Conservation (phyloP, 1,140 invertebrate genomes). For the Oncopodura yosiiana region DNA sequence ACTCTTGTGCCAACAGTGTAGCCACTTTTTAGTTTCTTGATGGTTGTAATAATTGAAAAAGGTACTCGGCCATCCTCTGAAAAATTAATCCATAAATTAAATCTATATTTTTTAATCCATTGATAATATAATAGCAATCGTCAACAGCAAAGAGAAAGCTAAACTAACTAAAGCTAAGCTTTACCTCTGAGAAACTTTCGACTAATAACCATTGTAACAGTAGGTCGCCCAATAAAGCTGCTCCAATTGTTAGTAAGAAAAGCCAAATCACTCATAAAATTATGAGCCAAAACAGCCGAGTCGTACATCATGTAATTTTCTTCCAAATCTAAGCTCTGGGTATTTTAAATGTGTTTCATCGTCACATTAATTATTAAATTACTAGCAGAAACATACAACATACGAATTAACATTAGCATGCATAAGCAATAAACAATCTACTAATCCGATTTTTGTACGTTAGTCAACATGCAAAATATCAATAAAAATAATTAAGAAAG, state of each 20-base stretch:
- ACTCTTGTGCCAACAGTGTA: constrained; percentile 96
- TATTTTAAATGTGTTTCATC: constrained; percentile 26
- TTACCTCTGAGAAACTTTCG: constrained; percentile 34
- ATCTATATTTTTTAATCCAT: not conserved
- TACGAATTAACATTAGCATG: not conserved
- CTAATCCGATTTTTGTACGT: not conserved
- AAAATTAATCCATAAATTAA: constrained; percentile 38
- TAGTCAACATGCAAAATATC: not conserved
- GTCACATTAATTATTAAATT: not conserved
- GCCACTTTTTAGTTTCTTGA: constrained; percentile 96
- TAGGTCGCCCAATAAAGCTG: constrained; percentile 71
- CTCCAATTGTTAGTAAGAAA: constrained; percentile 90
- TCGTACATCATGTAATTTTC: constrained; percentile 88
- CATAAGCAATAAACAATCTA: not conserved
- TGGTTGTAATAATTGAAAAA: constrained; percentile 87
- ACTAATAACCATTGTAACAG: constrained; percentile 57
- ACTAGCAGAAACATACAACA: not conserved
- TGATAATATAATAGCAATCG: not conserved
- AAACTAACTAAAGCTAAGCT: not conserved
- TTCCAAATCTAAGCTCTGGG: constrained; percentile 81
- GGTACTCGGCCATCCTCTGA: constrained; percentile 85
- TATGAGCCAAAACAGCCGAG: constrained; percentile 73
- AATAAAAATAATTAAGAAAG: no score
- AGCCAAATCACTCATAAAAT: constrained; percentile 74
- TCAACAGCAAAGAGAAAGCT: not conserved